These are phyloP conservation scores for Agraylea sexmaculata DNA, from an alignment of 1,140 invertebrate genomes.

Conservation along the genomic window DNA sequence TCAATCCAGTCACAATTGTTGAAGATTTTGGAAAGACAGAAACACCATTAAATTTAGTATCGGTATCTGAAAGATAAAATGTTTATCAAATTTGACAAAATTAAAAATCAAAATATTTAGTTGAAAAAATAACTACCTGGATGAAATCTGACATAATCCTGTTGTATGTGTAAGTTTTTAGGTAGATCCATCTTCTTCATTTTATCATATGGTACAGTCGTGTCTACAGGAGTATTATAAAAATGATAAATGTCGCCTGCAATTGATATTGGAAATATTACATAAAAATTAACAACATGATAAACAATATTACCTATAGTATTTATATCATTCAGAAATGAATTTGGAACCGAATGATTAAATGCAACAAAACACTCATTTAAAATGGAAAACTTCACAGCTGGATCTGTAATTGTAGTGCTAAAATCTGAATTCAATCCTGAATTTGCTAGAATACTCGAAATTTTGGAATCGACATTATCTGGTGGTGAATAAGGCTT, in stretches of 20 bases:
- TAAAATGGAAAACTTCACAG: conserved; percentile 57
- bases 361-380: conserved; percentile 59
- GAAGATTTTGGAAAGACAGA: conserved; percentile 73
- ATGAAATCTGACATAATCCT: conserved; percentile 70
- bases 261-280: conserved; percentile 19
- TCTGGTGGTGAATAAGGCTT: conserved; percentile 58
- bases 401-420: conserved; percentile 37
- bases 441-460: conserved; percentile 43
- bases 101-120: conserved; percentile 9
- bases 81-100: conserved; percentile 5
- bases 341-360: conserved; percentile 71
- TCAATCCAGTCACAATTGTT: conserved; percentile 71
- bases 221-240: conserved; percentile 59
- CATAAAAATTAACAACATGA: conserved; percentile 2
- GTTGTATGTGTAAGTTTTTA: conserved; percentile 72
- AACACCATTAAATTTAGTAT: conserved; percentile 66
- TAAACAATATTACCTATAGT: conserved; percentile 49
- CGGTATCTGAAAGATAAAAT: conserved; percentile 53
- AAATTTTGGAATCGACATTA: conserved; percentile 46
- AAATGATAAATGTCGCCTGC: conserved; percentile 60
- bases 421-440: conserved; percentile 31
- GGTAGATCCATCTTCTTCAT: conserved; percentile 54
- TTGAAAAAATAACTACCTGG: conserved; percentile 42
- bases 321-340: conserved; percentile 57
- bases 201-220: conserved; percentile 56